Evolutionary conservation across 2,888 invertebrate genomes (phyloP).

Genomic region (Pteria penguin): DNA sequence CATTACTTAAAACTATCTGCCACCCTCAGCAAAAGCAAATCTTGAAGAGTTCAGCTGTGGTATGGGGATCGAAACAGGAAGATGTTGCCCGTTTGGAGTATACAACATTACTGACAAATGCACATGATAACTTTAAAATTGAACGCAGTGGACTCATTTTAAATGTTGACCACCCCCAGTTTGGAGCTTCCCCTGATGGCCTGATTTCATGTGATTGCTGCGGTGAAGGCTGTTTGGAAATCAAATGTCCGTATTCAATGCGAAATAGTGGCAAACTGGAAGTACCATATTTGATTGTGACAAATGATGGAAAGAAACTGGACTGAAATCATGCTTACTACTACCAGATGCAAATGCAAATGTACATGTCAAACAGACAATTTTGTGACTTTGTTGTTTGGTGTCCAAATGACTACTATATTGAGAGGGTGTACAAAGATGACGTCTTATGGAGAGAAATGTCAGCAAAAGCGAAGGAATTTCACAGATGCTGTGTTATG

Average conservation of each 20-base stretch:
- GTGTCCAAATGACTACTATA: not conserved
- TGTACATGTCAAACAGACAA: not conserved
- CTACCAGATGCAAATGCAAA: conserved; percentile 23
- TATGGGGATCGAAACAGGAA: conserved; percentile 26
- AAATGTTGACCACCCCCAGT: not conserved
- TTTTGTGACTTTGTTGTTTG: not conserved
- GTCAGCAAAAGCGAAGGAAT: not conserved
- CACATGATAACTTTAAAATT: conserved; percentile 23
- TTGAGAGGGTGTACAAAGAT: not conserved
- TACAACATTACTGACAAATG: not conserved
- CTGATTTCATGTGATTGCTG: conserved; percentile 34
- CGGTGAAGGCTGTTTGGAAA: conserved; percentile 14
- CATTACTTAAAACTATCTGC: conserved; percentile 27
- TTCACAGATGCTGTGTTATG: not conserved
- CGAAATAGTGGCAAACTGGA: not conserved
- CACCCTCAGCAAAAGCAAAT: conserved; percentile 20
- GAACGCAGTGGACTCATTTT: conserved; percentile 17
- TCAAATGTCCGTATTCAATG: conserved; percentile 28
- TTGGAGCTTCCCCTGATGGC: conserved; percentile 36
- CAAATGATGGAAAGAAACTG: not conserved
- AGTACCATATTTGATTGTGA: not conserved
- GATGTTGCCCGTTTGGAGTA: conserved; percentile 13
- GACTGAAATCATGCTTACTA: not conserved
- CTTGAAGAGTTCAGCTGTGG: conserved; percentile 11
- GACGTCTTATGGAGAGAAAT: not conserved